These are phyloP conservation scores for Salvelinus sp. DNA, from an alignment of 2,113 vertebrate species.

Conservation along the genomic window DNA sequence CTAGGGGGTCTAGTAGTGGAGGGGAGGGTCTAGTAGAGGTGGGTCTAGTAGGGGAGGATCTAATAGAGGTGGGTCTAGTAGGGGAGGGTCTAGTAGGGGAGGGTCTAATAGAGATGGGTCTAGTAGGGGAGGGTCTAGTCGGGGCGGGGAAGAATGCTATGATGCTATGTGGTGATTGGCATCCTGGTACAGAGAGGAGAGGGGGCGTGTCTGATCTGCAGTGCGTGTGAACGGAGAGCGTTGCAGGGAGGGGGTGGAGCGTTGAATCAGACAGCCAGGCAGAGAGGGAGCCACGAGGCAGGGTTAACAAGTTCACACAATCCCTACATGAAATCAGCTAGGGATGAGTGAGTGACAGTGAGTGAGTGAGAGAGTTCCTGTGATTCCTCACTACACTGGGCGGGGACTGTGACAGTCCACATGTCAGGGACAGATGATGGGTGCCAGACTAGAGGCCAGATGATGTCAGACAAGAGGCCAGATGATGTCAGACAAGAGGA, in stretches of 20 bases:
- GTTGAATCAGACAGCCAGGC: constrained; percentile 35
- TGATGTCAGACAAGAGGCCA: too few relatives aligned
- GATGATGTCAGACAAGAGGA: too few relatives aligned
- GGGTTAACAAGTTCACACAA: constrained; percentile 51
- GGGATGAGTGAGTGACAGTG: too few relatives aligned
- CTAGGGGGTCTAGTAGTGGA: too few relatives aligned
- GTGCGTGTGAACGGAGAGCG: not conserved
- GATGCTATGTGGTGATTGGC: not conserved
- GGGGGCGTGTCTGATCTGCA: constrained; percentile 5
- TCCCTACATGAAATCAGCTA: constrained; percentile 39
- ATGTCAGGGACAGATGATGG: not conserved
- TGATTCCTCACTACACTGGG: not conserved
- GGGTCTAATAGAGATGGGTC: too few relatives aligned
- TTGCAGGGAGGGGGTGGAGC: not conserved
- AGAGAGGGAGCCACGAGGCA: constrained; percentile 9
- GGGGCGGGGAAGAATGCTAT: not conserved
- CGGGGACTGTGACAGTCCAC: not conserved
- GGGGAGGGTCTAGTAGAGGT: too few relatives aligned
- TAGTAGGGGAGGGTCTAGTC: too few relatives aligned
- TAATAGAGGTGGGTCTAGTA: too few relatives aligned
- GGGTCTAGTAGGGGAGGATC: too few relatives aligned
- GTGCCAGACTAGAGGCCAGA: not conserved
- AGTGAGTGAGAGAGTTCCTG: not conserved
- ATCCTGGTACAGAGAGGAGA: constrained; percentile 16
- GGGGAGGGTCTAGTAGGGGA: too few relatives aligned